phyloP scores from a whole-genome alignment of 2,888 invertebrate genomes.

The Ophioninae sp. region DNA sequence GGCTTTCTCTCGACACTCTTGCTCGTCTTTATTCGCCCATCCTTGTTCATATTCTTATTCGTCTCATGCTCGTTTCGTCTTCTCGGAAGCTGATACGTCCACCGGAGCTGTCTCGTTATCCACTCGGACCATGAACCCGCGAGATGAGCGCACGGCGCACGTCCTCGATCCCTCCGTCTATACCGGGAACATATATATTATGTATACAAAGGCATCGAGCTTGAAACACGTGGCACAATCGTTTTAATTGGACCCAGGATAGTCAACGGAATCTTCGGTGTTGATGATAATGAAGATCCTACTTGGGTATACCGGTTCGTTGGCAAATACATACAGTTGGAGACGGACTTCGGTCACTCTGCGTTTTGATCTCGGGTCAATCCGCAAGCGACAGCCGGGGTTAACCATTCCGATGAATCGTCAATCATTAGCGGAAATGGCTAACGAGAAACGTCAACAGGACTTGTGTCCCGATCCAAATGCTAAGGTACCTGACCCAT shows the following conservation, averaged over 20 bases:
- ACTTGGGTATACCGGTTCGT: neutral
- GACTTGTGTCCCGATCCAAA: conserved; percentile 13
- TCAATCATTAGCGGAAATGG: conserved; percentile 62
- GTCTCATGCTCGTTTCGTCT: conserved; percentile 53
- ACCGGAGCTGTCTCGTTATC: conserved; percentile 57
- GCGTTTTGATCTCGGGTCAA: conserved; percentile 57
- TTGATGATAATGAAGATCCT: conserved; percentile 31
- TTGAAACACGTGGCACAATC: neutral
- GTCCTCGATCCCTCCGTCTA: conserved; percentile 26
- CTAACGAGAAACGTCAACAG: conserved; percentile 39
- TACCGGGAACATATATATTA: conserved; percentile 11
- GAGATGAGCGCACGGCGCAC: conserved; percentile 20
- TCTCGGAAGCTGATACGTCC: conserved; percentile 59
- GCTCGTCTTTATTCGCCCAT: conserved; percentile 40
- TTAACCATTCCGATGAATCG: conserved; percentile 65
- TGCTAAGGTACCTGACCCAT: too few species aligned
- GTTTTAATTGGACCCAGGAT: conserved; percentile 14
- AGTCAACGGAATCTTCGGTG: neutral
- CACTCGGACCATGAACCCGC: conserved; percentile 49
- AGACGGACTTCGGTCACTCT: conserved; percentile 13
- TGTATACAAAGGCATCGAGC: neutral
- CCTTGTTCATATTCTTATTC: conserved; percentile 43
- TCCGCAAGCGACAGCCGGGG: conserved; percentile 65
- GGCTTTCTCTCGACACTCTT: conserved; percentile 53
- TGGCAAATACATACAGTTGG: neutral